phyloP scores from a whole-genome alignment of 2,797 vertebrate species.

The Cyprinodon diabolis region DNA sequence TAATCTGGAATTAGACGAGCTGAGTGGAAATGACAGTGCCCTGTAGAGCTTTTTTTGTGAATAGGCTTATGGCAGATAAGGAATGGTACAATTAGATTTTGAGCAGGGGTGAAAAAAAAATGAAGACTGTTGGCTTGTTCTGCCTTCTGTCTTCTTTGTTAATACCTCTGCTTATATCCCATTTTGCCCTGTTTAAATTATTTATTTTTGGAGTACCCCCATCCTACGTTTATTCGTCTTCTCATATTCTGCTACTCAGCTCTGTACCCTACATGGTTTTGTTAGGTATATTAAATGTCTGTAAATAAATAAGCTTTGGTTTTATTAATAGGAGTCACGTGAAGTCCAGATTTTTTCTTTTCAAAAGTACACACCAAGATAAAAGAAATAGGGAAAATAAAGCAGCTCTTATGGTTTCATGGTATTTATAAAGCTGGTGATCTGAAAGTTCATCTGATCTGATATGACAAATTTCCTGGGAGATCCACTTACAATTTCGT shows the following conservation, averaged over 20 bases:
- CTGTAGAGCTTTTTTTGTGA: constrained; percentile 79
- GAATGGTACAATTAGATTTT: constrained; percentile 77
- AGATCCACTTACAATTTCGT: too few relatives aligned
- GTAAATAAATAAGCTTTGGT: neutral
- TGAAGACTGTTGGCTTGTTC: constrained; percentile 47
- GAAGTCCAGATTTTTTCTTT: neutral
- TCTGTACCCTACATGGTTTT: neutral
- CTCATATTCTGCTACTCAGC: neutral
- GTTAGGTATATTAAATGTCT: neutral
- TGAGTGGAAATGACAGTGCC: constrained; percentile 77
- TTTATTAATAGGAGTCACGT: neutral
- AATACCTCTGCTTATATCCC: constrained; percentile 10
- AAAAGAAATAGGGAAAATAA: neutral
- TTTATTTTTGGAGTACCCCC: constrained; percentile 4
- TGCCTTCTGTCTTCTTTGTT: constrained; percentile 14
- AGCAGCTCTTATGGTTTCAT: neutral
- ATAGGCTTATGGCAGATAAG: constrained; percentile 79
- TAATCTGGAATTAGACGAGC: constrained; percentile 77
- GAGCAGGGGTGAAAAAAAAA: constrained; percentile 51
- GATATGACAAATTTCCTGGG: neutral
- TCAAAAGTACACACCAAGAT: neutral
- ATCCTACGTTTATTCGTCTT: constrained; percentile 1
- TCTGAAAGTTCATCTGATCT: neutral
- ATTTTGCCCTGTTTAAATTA: constrained; percentile 6
- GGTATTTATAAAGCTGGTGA: neutral